Evolutionary conservation across 1,140 invertebrate genomes (phyloP).

Genomic region (Monochamus saltuarius): DNA sequence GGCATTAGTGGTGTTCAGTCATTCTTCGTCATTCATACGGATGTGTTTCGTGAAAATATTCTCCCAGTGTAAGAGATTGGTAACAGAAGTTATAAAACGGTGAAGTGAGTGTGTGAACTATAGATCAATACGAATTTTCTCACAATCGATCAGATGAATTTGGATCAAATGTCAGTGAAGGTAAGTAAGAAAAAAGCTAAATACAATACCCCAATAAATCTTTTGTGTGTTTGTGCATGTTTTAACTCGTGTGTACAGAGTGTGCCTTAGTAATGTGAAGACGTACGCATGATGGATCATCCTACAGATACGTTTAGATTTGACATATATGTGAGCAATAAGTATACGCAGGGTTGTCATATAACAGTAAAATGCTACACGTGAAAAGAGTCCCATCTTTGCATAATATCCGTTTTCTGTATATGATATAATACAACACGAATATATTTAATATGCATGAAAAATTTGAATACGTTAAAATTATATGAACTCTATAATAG

Average conservation of each 20-base stretch:
- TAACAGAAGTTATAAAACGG: no score
- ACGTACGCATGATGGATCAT: constrained; percentile 35
- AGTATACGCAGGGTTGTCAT: no score
- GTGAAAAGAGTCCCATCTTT: no score
- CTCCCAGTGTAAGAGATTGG: background rate
- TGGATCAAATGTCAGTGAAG: constrained; percentile 28
- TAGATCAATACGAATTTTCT: constrained; percentile 22
- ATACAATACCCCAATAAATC: constrained; percentile 38
- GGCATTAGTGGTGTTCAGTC: constrained; percentile 43
- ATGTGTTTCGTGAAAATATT: constrained; percentile 14
- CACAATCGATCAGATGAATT: constrained; percentile 40
- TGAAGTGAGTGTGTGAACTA: no score
- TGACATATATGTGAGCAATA: constrained; percentile 12
- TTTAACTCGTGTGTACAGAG: constrained; percentile 30
- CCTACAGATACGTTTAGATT: constrained; percentile 10
- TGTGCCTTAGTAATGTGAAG: constrained; percentile 30
- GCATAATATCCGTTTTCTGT: no score
- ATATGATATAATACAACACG: no score
- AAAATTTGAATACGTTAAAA: no score
- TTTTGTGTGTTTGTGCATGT: constrained; percentile 33
- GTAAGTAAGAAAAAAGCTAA: constrained; percentile 17
- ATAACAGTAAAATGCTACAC: no score
- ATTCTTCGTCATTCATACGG: constrained; percentile 42
- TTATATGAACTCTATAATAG: no score
- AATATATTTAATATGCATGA: no score